Conservation (phyloP, 2,888 invertebrate species). For the Nesidiocoris tenuis region DNA sequence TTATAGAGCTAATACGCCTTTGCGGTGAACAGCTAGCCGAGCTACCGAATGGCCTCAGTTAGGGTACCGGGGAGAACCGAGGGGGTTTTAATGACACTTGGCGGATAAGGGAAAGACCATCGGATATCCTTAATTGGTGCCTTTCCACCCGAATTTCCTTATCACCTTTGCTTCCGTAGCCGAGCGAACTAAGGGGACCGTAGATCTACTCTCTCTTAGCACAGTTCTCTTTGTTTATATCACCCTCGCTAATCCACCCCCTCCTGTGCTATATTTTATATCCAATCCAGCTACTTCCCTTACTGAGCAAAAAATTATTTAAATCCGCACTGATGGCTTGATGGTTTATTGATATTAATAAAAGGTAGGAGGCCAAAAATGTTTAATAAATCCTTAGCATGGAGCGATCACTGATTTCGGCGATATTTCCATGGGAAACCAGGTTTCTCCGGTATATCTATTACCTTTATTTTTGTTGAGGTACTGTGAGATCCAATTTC, state of each 20-base stretch:
- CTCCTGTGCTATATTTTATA: no score
- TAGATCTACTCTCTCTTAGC: neutral
- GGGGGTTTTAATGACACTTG: conserved; percentile 29
- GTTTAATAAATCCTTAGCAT: no score
- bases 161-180: conserved; percentile 49
- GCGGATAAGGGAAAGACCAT: conserved; percentile 38
- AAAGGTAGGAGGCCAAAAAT: no score
- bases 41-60: neutral
- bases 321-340: no score
- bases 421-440: no score
- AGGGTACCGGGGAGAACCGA: neutral
- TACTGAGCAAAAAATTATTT: no score
- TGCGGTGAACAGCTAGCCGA: neutral
- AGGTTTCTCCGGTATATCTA: no score
- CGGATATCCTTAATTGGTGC: conserved; percentile 49
- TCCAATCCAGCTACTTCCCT: no score
- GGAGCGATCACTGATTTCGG: no score
- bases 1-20: conserved; percentile 11
- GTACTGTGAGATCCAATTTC: no score
- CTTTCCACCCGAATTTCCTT: conserved; percentile 48
- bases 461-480: no score
- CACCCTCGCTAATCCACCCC: conserved; percentile 1
- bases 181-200: conserved; percentile 4
- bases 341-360: no score
- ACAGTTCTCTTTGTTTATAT: conserved; percentile 24